Conservation (phyloP, 2,888 invertebrate species). For the Phortica magna region DNA sequence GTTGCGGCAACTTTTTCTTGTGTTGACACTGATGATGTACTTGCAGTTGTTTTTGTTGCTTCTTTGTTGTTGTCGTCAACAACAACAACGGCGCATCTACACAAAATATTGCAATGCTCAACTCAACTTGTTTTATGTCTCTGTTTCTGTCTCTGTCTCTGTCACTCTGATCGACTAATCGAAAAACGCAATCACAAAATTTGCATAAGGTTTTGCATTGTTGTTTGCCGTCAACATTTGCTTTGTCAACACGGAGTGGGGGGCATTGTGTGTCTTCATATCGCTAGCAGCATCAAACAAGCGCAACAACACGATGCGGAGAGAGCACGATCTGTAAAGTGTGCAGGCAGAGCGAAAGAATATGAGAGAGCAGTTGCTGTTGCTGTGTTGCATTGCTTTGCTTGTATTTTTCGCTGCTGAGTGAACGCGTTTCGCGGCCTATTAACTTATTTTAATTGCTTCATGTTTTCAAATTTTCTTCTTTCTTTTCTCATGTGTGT, state of each 20-base stretch:
- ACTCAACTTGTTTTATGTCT: not conserved
- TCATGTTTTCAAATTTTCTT: conserved; percentile 1
- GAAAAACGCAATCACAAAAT: conserved; percentile 17
- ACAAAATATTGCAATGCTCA: not conserved
- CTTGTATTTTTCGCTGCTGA: not conserved
- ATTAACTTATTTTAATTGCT: not conserved
- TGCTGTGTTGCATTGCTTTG: not conserved
- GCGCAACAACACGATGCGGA: too few species aligned
- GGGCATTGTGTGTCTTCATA: too few species aligned
- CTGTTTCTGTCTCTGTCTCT: not conserved
- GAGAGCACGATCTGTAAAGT: too few species aligned
- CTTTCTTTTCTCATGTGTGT: conserved; percentile 5
- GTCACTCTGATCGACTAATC: not conserved
- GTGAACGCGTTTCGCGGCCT: not conserved
- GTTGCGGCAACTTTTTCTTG: not conserved
- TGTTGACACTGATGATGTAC: not conserved
- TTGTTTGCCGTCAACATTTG: not conserved
- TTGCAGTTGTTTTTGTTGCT: not conserved
- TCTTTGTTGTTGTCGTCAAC: not conserved
- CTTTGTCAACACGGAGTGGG: not conserved
- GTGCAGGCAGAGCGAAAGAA: too few species aligned
- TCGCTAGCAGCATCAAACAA: too few species aligned
- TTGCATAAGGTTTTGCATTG: not conserved
- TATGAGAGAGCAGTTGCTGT: too few species aligned
- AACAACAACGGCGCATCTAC: not conserved